These are phyloP conservation scores for Dicranocentrus wangi DNA, from an alignment of 2,888 invertebrate genomes.

Conservation along the genomic window DNA sequence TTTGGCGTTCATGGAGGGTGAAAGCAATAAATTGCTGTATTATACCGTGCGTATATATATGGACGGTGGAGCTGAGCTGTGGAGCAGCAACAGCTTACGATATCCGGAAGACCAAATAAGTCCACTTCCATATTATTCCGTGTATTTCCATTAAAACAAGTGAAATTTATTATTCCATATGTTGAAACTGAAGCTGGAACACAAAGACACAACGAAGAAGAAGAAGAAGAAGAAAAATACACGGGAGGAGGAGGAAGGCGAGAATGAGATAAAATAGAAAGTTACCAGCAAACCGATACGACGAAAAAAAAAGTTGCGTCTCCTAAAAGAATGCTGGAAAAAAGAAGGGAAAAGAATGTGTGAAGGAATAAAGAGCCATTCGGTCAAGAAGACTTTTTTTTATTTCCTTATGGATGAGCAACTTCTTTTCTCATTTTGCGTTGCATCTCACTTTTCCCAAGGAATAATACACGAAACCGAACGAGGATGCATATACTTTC, in stretches of 20 bases:
- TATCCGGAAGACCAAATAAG: constrained; percentile 35
- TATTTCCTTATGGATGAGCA: constrained; percentile 59
- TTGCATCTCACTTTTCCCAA: constrained; percentile 5
- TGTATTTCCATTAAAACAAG: constrained; percentile 68
- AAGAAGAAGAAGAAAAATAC: too few species aligned
- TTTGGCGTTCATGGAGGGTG: constrained; percentile 50
- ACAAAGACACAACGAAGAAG: too few species aligned
- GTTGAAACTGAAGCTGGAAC: constrained; percentile 45
- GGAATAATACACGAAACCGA: neutral
- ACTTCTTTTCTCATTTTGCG: constrained; percentile 42
- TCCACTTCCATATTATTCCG: constrained; percentile 30
- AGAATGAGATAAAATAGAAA: constrained; percentile 47
- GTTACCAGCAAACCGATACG: neutral
- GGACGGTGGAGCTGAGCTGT: too few species aligned
- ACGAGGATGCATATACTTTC: too few species aligned
- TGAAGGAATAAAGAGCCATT: constrained; percentile 49
- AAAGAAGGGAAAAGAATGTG: constrained; percentile 30
- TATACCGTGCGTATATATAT: too few species aligned
- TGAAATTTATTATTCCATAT: constrained; percentile 66
- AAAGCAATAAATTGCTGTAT: constrained; percentile 57
- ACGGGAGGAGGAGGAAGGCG: constrained; percentile 4
- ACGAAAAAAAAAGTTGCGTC: neutral
- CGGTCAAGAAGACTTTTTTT: constrained; percentile 49
- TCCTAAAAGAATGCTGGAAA: constrained; percentile 33
- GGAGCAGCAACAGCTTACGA: constrained; percentile 39